phyloP scores from a whole-genome alignment of 2,113 vertebrate species.

The Archocentrus centrarchus region DNA sequence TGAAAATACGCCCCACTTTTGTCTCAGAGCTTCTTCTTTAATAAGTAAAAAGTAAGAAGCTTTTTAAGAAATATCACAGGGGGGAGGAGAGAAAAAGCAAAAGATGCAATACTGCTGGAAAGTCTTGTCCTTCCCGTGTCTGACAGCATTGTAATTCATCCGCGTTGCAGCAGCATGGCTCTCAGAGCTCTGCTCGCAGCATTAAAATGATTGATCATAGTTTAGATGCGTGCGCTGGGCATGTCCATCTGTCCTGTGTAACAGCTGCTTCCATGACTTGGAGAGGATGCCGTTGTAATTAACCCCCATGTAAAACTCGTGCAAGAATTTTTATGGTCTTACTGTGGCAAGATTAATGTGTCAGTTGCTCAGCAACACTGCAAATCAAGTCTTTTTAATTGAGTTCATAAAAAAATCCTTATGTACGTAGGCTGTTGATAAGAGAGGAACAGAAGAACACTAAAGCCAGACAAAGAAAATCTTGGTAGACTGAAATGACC shows the following conservation, averaged over 20 bases:
- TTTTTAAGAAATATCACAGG: background rate
- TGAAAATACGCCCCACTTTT: constrained; percentile 21
- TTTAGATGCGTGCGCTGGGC: constrained; percentile 8
- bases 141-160: constrained; percentile 17
- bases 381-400: constrained; percentile 13
- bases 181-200: constrained; percentile 22
- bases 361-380: background rate
- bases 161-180: background rate
- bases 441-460: background rate
- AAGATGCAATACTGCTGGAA: background rate
- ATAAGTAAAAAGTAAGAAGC: constrained; percentile 12
- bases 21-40: constrained; percentile 15
- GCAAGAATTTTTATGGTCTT: constrained; percentile 40
- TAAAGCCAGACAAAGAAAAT: background rate
- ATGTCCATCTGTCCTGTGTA: constrained; percentile 51
- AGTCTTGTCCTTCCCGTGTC: background rate
- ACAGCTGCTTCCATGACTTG: constrained; percentile 47
- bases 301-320: constrained; percentile 44
- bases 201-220: constrained; percentile 62
- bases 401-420: background rate
- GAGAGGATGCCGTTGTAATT: constrained; percentile 57
- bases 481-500: background rate
- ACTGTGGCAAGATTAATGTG: background rate
- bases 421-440: background rate
- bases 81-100: background rate